Conservation (phyloP, 2,888 invertebrate genomes). For the Tetheella fluctuosa region DNA sequence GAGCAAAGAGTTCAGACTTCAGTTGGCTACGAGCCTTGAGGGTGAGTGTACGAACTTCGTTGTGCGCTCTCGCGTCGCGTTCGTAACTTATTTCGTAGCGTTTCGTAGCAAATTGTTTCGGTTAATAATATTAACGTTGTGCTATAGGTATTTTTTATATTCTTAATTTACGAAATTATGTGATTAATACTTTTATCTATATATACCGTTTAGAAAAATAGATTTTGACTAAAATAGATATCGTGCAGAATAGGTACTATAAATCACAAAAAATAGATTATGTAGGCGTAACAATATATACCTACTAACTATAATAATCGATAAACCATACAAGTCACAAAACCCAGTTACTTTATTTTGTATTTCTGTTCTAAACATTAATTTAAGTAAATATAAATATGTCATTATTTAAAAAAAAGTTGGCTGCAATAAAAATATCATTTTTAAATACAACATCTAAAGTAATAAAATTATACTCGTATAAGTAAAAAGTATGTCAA, state of each 20-base stretch:
- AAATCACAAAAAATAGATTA: not conserved
- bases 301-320: not conserved
- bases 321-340: too few species aligned
- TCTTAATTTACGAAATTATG: not conserved
- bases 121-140: slow-evolving; percentile 11
- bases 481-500: not conserved
- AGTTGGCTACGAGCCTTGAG: slow-evolving; percentile 75
- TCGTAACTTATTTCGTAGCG: slow-evolving; percentile 75
- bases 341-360: too few species aligned
- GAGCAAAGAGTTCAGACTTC: slow-evolving; percentile 62
- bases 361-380: too few species aligned
- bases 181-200: not conserved
- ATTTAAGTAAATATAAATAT: too few species aligned
- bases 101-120: slow-evolving; percentile 23
- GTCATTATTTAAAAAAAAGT: too few species aligned
- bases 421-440: not conserved
- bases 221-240: not conserved
- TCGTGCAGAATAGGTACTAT: not conserved
- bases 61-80: slow-evolving; percentile 41
- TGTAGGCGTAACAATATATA: not conserved
- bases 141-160: not conserved
- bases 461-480: not conserved
- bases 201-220: not conserved
- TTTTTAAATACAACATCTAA: not conserved
- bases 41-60: slow-evolving; percentile 53